A percentile compares a stretch with the other conserved stretches of the same genome.
phyloP scores from a whole-genome alignment of 2,113 vertebrate genomes.

The Aramus guarauna region DNA sequence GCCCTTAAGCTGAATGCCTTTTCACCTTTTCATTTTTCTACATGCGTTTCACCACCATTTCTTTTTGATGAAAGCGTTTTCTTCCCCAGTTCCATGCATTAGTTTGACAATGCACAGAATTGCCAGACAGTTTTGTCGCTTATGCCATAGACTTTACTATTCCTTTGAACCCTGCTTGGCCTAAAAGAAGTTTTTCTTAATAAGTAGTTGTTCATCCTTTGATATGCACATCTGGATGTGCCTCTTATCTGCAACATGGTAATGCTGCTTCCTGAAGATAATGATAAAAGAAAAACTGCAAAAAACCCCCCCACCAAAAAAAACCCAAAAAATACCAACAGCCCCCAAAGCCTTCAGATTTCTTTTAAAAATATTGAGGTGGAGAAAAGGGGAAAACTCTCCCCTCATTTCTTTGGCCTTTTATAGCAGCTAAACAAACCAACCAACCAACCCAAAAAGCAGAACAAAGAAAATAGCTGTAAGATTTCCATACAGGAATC shows the following conservation, averaged over 20 bases:
- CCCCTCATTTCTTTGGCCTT: neutral
- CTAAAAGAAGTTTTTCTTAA: conserved; percentile 78
- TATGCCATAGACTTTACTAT: conserved; percentile 72
- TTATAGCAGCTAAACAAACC: neutral
- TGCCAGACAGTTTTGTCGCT: conserved; percentile 78
- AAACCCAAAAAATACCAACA: neutral
- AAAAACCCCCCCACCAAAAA: conserved; percentile 57
- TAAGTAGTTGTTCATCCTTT: conserved; percentile 80
- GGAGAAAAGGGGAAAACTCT: neutral
- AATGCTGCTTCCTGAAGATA: conserved; percentile 78
- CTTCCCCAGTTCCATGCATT: conserved; percentile 23
- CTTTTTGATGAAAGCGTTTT: conserved; percentile 2
- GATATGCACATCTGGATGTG: conserved; percentile 80
- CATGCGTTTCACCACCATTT: neutral
- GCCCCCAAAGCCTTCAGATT: conserved; percentile 9
- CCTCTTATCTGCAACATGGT: conserved; percentile 76
- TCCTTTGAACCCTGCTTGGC: conserved; percentile 74
- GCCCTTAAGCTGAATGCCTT: neutral
- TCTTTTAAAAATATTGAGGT: neutral
- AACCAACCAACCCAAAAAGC: neutral
- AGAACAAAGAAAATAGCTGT: neutral
- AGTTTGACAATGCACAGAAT: conserved; percentile 77
- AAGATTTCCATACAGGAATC: neutral
- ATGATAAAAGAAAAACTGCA: conserved; percentile 79
- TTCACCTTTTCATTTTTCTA: neutral